Conservation (phyloP, 2,113 vertebrate species). For the Neotoma lepida region DNA sequence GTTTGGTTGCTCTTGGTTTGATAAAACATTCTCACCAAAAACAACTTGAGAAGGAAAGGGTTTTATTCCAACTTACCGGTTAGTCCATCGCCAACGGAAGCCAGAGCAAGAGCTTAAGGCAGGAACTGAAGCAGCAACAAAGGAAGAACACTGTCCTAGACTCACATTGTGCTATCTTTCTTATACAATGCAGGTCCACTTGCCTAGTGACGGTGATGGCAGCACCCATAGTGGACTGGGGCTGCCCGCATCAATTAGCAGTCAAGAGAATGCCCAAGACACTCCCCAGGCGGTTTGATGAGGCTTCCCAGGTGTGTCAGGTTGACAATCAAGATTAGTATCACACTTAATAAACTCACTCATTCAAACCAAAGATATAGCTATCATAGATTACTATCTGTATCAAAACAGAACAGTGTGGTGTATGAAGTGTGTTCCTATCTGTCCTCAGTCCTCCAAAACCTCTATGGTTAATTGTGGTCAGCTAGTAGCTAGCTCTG, state of each 20-base stretch:
- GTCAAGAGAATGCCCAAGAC: neutral
- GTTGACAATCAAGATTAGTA: neutral
- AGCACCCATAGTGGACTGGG: neutral
- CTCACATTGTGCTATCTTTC: neutral
- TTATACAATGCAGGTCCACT: neutral
- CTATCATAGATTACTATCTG: neutral
- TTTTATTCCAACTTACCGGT: neutral
- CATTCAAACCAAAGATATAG: neutral
- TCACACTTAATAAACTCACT: neutral
- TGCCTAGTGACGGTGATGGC: neutral
- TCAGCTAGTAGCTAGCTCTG: neutral
- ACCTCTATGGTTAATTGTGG: neutral
- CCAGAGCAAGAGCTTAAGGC: neutral
- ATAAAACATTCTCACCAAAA: neutral
- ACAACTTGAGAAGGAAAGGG: neutral
- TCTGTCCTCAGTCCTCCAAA: neutral
- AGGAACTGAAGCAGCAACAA: neutral
- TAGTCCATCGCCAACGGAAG: neutral
- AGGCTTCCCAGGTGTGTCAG: neutral
- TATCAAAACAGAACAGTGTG: neutral
- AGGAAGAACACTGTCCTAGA: neutral
- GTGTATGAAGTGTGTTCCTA: neutral
- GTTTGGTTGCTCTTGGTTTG: neutral
- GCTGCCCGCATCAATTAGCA: neutral
- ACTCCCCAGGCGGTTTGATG: neutral